phyloP scores from a whole-genome alignment of 2,888 invertebrate species.

The Escarpia spicata region DNA sequence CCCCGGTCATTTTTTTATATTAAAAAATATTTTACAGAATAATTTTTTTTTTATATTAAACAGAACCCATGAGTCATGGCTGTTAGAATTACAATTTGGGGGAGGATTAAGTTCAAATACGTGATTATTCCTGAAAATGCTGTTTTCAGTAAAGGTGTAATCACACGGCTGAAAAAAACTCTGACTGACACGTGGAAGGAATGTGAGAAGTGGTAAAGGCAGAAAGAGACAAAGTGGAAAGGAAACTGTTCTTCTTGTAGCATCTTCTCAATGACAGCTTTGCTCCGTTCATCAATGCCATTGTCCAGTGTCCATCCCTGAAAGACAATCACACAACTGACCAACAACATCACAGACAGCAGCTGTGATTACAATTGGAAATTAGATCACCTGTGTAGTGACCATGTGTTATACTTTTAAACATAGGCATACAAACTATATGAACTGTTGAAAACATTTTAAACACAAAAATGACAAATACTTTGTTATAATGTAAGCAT shows the following conservation, averaged over 20 bases:
- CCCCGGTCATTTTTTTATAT: too few species aligned
- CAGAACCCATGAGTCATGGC: too few species aligned
- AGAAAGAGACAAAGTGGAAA: conserved; percentile 32
- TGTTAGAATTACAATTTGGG: too few species aligned
- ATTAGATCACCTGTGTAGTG: background rate
- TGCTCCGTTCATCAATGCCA: conserved; percentile 58
- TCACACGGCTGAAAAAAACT: background rate
- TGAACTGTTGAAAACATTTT: too few species aligned
- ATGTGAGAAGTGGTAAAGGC: background rate
- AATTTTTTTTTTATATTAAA: too few species aligned
- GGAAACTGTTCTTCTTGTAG: conserved; percentile 61
- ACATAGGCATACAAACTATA: too few species aligned
- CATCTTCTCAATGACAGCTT: conserved; percentile 61
- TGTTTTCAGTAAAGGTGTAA: background rate
- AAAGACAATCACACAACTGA: conserved; percentile 19
- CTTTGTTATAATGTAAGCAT: too few species aligned
- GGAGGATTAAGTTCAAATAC: too few species aligned
- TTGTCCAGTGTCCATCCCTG: conserved; percentile 58
- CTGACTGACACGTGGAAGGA: background rate
- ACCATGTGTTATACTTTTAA: too few species aligned
- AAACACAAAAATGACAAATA: too few species aligned
- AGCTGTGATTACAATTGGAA: background rate
- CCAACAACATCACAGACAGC: background rate
- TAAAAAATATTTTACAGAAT: too few species aligned
- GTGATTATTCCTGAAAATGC: too few species aligned